phyloP scores from a whole-genome alignment of 2,113 vertebrate species.

The Gasterosteus aculeatus region DNA sequence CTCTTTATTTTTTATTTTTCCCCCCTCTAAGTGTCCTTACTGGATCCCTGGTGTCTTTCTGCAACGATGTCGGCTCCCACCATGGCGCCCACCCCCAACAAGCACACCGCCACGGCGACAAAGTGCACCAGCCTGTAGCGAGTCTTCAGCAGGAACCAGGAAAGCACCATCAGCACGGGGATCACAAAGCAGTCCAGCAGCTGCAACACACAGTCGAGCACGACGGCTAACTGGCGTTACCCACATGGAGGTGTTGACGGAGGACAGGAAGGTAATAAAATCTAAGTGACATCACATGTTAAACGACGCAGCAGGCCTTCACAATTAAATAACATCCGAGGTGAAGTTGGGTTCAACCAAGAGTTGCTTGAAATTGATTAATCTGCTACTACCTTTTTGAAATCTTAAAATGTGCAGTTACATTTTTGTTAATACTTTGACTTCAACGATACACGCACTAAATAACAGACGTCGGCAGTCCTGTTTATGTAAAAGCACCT shows the following conservation, averaged over 20 bases:
- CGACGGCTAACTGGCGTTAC: not conserved
- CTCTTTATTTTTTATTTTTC: not conserved
- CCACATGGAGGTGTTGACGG: too few relatives aligned
- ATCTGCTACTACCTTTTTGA: not conserved
- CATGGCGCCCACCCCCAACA: constrained; percentile 95
- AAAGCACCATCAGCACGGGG: constrained; percentile 94
- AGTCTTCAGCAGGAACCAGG: constrained; percentile 90
- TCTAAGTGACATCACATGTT: not conserved
- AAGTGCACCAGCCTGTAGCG: constrained; percentile 91
- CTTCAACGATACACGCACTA: not conserved
- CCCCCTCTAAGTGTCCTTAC: constrained; percentile 75
- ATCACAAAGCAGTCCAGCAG: constrained; percentile 97
- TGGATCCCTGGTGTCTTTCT: constrained; percentile 83
- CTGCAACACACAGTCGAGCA: constrained; percentile 73
- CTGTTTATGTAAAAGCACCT: constrained; percentile 9
- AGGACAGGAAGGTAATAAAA: not conserved
- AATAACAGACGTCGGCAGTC: not conserved
- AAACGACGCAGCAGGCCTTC: not conserved
- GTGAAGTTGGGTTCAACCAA: not conserved
- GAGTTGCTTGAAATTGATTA: not conserved
- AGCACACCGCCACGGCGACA: constrained; percentile 87
- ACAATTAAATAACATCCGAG: not conserved
- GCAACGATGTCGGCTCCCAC: constrained; percentile 93
- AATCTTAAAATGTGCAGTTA: not conserved
- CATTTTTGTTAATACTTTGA: not conserved